Evolutionary conservation across 2,888 invertebrate genomes (phyloP).

Genomic region (Xanthorhoe spadicearia): DNA sequence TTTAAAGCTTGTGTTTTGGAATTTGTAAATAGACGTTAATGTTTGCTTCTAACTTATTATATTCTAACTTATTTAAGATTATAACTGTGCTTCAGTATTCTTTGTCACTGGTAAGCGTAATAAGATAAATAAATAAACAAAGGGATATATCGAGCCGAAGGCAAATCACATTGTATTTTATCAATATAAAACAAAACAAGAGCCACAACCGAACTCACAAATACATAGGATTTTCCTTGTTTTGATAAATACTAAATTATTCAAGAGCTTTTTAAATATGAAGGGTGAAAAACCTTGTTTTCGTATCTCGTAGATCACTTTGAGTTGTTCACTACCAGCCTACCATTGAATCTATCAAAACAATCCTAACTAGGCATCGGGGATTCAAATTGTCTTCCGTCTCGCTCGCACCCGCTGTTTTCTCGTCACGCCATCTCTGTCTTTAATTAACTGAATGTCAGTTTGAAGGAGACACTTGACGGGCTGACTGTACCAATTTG

Average conservation of each 20-base stretch:
- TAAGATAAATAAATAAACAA: no score
- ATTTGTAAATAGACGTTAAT: no score
- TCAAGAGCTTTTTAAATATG: background rate
- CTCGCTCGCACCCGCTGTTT: slow-evolving; percentile 25
- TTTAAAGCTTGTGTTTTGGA: no score
- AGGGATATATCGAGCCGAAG: no score
- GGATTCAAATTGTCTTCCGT: slow-evolving; percentile 27
- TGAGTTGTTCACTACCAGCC: slow-evolving; percentile 33
- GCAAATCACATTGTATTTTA: no score
- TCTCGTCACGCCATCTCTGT: slow-evolving; percentile 10
- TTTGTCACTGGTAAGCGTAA: no score
- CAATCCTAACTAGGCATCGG: slow-evolving; percentile 32
- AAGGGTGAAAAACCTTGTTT: background rate
- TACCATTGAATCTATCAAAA: slow-evolving; percentile 37
- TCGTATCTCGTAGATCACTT: background rate
- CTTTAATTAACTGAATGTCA: slow-evolving; percentile 37
- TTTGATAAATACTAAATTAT: background rate
- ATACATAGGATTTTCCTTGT: no score
- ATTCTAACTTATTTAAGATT: no score
- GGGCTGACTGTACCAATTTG: slow-evolving; percentile 72
- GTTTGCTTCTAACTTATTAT: no score
- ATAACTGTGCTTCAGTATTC: no score
- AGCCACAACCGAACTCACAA: no score
- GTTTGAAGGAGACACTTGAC: slow-evolving; percentile 65
- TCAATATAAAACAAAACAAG: no score